Conservation (phyloP, 2,888 invertebrate genomes). For the Polydrusus tereticollis region DNA sequence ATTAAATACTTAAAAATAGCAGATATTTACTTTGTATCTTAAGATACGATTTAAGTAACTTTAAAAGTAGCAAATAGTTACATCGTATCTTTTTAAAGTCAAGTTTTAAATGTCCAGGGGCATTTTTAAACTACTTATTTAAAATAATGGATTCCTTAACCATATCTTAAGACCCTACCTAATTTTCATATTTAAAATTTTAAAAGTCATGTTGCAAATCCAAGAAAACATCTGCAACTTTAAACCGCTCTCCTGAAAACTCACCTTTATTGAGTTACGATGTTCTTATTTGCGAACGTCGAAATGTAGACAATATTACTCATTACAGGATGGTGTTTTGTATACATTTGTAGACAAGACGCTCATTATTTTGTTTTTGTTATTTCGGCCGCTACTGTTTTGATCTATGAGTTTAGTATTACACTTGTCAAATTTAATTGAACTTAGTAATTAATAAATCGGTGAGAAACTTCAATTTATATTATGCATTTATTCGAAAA, state of each 20-base stretch:
- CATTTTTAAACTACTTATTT: slow-evolving; percentile 6
- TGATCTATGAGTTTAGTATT: no score
- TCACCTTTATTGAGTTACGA: slow-evolving; percentile 16
- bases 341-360: no score
- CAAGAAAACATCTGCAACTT: slow-evolving; percentile 3
- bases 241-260: slow-evolving; percentile 9
- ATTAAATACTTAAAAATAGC: background rate
- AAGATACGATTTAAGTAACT: background rate
- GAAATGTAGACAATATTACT: no score
- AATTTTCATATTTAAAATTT: slow-evolving; percentile 5
- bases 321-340: no score
- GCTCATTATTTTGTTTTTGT: no score
- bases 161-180: background rate
- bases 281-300: slow-evolving; percentile 12
- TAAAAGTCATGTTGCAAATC: slow-evolving; percentile 3
- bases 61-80: slow-evolving; percentile 3
- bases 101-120: background rate
- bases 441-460: no score
- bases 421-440: no score
- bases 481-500: no score
- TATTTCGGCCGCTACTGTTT: no score
- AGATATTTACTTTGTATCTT: slow-evolving; percentile 1
- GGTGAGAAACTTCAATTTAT: no score
- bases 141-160: background rate
- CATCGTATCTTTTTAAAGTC: slow-evolving; percentile 22